Conservation (phyloP, 2,797 vertebrate genomes). For the Mormyrops attenuatus region DNA sequence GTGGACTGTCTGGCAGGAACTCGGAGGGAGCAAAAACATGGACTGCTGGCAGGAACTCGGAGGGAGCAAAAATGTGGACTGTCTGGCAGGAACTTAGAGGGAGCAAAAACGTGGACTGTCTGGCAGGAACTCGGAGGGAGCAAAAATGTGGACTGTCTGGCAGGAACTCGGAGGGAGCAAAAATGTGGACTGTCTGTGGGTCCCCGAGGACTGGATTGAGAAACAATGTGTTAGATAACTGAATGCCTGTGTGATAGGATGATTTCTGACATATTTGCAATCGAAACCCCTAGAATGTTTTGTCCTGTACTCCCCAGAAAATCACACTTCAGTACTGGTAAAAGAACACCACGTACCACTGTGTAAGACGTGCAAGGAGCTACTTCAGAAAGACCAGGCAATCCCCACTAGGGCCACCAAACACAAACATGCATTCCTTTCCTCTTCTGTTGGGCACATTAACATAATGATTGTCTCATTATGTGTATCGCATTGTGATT, state of each 20-base stretch:
- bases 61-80: too few relatives aligned
- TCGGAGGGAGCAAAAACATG: background rate
- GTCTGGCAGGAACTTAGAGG: too few relatives aligned
- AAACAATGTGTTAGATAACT: constrained; percentile 51
- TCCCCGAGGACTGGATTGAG: background rate
- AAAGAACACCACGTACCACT: background rate
- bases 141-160: too few relatives aligned
- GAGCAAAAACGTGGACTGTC: too few relatives aligned
- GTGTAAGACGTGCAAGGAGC: background rate
- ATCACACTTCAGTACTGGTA: background rate
- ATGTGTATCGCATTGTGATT: background rate
- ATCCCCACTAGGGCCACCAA: background rate
- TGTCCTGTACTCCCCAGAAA: constrained; percentile 39
- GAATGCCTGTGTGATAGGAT: constrained; percentile 58
- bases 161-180: too few relatives aligned
- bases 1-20: background rate
- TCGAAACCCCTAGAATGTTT: constrained; percentile 49
- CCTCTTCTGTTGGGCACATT: background rate
- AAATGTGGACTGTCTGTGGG: background rate
- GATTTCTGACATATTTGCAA: constrained; percentile 51
- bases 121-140: too few relatives aligned
- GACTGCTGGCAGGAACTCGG: background rate
- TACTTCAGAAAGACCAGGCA: background rate
- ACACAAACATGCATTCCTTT: background rate
- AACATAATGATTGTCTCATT: background rate